Percentiles rank a stretch among this genome's conserved stretches.
Evolutionary conservation across 2,797 vertebrate genomes (phyloP).

Genomic region (Characodon lateralis): DNA sequence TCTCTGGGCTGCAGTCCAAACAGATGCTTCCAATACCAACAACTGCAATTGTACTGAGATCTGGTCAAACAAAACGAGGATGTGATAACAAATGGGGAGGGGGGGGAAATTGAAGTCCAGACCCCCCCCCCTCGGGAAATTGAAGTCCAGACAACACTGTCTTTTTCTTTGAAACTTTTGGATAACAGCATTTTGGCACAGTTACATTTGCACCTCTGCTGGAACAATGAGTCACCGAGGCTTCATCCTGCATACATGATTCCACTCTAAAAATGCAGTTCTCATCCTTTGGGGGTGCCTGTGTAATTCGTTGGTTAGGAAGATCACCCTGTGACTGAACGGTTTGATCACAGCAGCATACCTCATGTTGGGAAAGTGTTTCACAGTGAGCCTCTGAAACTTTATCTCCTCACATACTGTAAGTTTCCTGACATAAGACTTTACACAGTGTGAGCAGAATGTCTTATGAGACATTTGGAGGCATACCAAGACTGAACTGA

Average conservation of each 20-base stretch:
- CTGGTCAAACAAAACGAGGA: conserved; percentile 31
- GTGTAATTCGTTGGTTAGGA: conserved; percentile 48
- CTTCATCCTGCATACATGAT: conserved; percentile 8
- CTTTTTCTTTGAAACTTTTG: not conserved
- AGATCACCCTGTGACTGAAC: conserved; percentile 51
- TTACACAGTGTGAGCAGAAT: conserved; percentile 9
- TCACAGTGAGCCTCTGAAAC: conserved; percentile 43
- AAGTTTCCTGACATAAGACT: conserved; percentile 25
- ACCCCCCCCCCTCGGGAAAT: not conserved
- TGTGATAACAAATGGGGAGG: not conserved
- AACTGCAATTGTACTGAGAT: conserved; percentile 40
- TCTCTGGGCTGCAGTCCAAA: conserved; percentile 43
- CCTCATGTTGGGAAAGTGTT: conserved; percentile 53
- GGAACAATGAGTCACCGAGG: conserved; percentile 8
- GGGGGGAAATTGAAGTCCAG: not conserved
- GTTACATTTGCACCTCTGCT: conserved; percentile 4
- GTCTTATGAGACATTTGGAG: conserved; percentile 20
- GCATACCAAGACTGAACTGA: conserved; percentile 12
- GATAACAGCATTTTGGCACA: not conserved
- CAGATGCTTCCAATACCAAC: conserved; percentile 41
- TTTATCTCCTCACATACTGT: conserved; percentile 37
- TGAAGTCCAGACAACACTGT: not conserved
- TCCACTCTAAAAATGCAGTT: conserved; percentile 14
- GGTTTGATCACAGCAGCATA: conserved; percentile 62
- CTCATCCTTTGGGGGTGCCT: conserved; percentile 35